A percentile compares a stretch with the other conserved stretches of the same genome.
Evolutionary conservation across 2,113 vertebrate species (phyloP).

Genomic region (Micronycteris hirsuta): DNA sequence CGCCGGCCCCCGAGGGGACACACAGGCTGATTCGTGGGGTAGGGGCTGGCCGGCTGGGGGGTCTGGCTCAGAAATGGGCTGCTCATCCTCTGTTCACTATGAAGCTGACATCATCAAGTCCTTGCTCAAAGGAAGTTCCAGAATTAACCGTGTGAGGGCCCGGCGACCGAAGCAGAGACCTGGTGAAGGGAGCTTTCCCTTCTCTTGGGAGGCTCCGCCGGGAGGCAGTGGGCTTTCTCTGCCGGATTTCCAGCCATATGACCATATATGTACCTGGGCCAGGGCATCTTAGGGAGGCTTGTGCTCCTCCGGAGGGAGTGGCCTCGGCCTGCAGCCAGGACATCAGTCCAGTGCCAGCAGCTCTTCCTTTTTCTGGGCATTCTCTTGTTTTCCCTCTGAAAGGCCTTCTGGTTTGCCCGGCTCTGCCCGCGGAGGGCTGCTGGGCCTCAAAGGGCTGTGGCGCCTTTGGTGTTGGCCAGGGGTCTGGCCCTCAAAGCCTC

Average conservation of each 20-base stretch:
- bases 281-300: neutral
- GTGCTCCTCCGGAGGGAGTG: neutral
- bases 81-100: neutral
- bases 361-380: neutral
- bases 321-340: constrained; percentile 8
- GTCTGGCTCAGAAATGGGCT: neutral
- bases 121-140: constrained; percentile 22
- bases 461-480: neutral
- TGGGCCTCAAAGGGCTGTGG: neutral
- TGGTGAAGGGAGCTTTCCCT: neutral
- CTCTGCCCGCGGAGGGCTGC: neutral
- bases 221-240: neutral
- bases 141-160: neutral
- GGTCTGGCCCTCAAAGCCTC: too few relatives aligned
- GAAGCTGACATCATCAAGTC: neutral
- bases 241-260: neutral
- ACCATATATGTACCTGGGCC: constrained; percentile 32
- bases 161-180: neutral
- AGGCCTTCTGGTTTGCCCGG: neutral
- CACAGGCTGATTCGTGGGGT: neutral
- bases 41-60: rapidly evolving
- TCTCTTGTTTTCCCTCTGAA: neutral
- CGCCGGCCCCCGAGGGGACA: neutral
- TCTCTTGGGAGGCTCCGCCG: neutral
- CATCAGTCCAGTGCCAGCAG: neutral